These are phyloP conservation scores for Drosophila funebris DNA, from an alignment of 1,140 invertebrate species.

Conservation along the genomic window DNA sequence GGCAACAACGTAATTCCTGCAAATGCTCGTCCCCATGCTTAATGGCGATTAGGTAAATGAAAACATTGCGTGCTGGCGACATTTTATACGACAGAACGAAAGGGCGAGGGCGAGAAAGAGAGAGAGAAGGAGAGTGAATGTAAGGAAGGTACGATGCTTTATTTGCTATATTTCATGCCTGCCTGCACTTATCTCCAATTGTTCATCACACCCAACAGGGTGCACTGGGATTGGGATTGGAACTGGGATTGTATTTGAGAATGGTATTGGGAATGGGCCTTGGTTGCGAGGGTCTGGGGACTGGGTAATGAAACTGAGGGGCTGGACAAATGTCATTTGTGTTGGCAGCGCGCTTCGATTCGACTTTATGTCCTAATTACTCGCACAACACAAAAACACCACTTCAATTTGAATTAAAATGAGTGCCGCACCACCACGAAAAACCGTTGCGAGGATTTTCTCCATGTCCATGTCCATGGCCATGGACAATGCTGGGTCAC, in stretches of 20 bases:
- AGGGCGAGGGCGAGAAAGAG: background rate
- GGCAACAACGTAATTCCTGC: slow-evolving; percentile 57
- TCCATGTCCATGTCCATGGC: slow-evolving; percentile 12
- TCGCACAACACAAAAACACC: slow-evolving; percentile 79
- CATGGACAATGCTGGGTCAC: slow-evolving; percentile 45
- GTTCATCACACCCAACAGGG: slow-evolving; percentile 57
- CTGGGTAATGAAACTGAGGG: slow-evolving; percentile 2
- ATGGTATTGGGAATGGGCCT: too few relatives aligned
- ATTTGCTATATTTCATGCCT: slow-evolving; percentile 81
- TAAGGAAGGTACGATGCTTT: slow-evolving; percentile 36
- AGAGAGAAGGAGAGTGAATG: background rate
- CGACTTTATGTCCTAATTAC: slow-evolving; percentile 77
- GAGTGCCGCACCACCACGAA: background rate
- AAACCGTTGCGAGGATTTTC: background rate
- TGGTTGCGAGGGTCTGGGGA: background rate
- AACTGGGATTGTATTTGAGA: too few relatives aligned
- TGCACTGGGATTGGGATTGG: background rate
- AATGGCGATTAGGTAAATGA: slow-evolving; percentile 81
- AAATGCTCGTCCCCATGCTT: slow-evolving; percentile 56
- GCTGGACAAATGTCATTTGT: slow-evolving; percentile 60
- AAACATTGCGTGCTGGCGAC: slow-evolving; percentile 77
- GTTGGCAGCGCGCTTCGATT: slow-evolving; percentile 65
- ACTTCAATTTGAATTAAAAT: slow-evolving; percentile 80
- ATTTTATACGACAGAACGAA: slow-evolving; percentile 47
- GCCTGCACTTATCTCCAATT: slow-evolving; percentile 80